Base-by-base conservation (phyloP, 2,797 vertebrate species). In the Adelosebastes latens region DNA sequence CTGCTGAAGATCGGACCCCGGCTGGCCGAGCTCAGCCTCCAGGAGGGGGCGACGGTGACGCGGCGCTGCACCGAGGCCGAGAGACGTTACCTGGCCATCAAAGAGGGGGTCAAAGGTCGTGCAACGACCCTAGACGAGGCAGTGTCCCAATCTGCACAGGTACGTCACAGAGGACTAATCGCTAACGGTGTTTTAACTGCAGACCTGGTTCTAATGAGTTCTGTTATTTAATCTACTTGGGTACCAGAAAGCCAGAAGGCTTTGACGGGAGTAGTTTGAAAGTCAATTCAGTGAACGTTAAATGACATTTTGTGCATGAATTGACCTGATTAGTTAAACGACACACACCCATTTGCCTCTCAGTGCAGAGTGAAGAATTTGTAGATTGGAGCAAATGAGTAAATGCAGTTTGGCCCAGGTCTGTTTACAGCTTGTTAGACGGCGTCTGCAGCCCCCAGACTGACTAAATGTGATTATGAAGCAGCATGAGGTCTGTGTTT, bases 1-100 rank as follows among this genome's bases (percentile, higher is more conserved):
- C 96, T 99, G 84, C 93, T 99, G 89, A 99, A 99, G 94, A 99
- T 99, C 6, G 98, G 99, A 5, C 99, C 99, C 0, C 98, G 98
- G 88, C 93, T 99, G 89, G 97, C 96, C 14, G 95, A 97, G 76
- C 95, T 99, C 83, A 99, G 99, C 86, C 86, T 95, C 0, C 96
- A 97, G 76, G 98, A 99, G 89, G 98, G 98, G 4, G 94, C 92
- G 20, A 93, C 95, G 42, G 95, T 99, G 74, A 97, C 95, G 78
- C 95, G 96, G 52, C 97, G 97, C 80, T 99, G 97, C 91, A 75
- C 66, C 0, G 92, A 93, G 0, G 97, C 98, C 0, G 97, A 98
- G 91, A 90, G 93, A 14, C 95, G 95, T 64, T 99, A 99, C 64
- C 88, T 96, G 77, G 96, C 83, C 64, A 99, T 99, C 92, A 99